phyloP scores from a whole-genome alignment of 2,113 vertebrate species.

The Pholis gunnellus region DNA sequence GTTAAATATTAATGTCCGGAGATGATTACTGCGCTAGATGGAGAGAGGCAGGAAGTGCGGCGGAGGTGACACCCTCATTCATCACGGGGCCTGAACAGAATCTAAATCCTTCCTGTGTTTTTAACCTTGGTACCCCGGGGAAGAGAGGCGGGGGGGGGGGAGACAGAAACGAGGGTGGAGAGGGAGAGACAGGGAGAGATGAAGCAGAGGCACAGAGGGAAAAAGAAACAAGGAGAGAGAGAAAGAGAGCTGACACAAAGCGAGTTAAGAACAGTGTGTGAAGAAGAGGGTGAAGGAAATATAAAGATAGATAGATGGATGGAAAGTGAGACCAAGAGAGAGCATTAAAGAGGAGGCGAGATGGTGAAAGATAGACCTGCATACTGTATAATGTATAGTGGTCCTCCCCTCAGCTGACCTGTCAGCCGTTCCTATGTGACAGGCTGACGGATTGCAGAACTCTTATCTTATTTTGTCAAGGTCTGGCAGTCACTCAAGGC shows the following conservation, averaged over 20 bases:
- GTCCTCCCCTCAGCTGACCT: slow-evolving; percentile 63
- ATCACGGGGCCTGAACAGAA: slow-evolving; percentile 76
- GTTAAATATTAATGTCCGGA: slow-evolving; percentile 83
- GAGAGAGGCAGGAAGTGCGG: slow-evolving; percentile 69
- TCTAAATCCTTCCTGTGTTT: slow-evolving; percentile 80
- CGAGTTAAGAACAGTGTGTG: slow-evolving; percentile 30
- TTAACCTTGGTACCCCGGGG: slow-evolving; percentile 80
- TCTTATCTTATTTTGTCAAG: slow-evolving; percentile 87
- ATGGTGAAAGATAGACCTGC: slow-evolving; percentile 53
- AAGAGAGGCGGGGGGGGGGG: slow-evolving; percentile 3
- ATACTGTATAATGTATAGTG: slow-evolving; percentile 63
- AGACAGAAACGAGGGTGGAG: slow-evolving; percentile 25
- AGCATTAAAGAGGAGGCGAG: slow-evolving; percentile 23
- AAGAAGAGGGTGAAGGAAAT: slow-evolving; percentile 19
- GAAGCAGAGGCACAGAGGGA: slow-evolving; percentile 10
- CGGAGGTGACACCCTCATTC: slow-evolving; percentile 76
- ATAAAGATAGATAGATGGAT: slow-evolving; percentile 57
- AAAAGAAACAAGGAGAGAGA: slow-evolving; percentile 16
- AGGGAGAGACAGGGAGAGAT: slow-evolving; percentile 38
- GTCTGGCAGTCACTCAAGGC: slow-evolving; percentile 84
- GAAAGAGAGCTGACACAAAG: slow-evolving; percentile 46
- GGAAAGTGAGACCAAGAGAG: slow-evolving; percentile 38
- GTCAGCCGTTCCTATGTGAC: slow-evolving; percentile 73
- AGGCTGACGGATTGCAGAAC: slow-evolving; percentile 82
- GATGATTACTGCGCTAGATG: slow-evolving; percentile 74